Evolutionary conservation across 2,888 invertebrate species (phyloP).

Genomic region (Apodemia duryi): DNA sequence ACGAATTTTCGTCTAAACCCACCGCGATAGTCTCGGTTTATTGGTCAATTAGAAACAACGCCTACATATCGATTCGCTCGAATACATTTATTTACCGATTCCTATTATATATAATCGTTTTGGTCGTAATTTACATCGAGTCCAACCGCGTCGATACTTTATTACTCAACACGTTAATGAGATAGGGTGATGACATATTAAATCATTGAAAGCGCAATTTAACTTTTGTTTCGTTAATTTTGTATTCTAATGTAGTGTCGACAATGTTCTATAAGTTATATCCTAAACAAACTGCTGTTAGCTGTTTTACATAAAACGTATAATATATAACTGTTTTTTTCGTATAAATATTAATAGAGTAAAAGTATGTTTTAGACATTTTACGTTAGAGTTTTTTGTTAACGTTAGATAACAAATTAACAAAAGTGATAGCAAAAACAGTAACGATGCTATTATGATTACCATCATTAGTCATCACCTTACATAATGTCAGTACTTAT

Average conservation of each 20-base stretch:
- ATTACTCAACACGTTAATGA: conserved; percentile 35
- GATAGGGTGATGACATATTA: conserved; percentile 34
- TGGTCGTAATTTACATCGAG: conserved; percentile 13
- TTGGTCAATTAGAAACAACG: conserved; percentile 51
- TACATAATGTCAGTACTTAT: no score
- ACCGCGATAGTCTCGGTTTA: conserved; percentile 39
- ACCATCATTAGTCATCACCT: no score
- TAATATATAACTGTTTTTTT: conserved; percentile 8
- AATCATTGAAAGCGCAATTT: conserved; percentile 29
- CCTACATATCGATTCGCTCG: conserved; percentile 47
- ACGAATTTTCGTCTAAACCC: conserved; percentile 29
- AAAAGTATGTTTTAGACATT: not conserved
- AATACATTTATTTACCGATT: conserved; percentile 35
- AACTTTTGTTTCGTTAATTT: conserved; percentile 5
- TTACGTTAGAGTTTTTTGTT: not conserved
- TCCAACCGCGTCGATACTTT: conserved; percentile 29
- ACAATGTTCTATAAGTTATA: not conserved
- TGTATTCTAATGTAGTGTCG: conserved; percentile 2
- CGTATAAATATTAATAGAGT: conserved; percentile 6
- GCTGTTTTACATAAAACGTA: conserved; percentile 4
- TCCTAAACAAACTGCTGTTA: not conserved
- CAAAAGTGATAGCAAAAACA: no score
- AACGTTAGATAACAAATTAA: not conserved
- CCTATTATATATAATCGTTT: conserved; percentile 12
- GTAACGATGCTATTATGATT: no score